Evolutionary conservation across 2,888 invertebrate species (phyloP), one percentile per base, ranked within the genome.

Genomic region (Lasioglossum lativentre): DNA sequence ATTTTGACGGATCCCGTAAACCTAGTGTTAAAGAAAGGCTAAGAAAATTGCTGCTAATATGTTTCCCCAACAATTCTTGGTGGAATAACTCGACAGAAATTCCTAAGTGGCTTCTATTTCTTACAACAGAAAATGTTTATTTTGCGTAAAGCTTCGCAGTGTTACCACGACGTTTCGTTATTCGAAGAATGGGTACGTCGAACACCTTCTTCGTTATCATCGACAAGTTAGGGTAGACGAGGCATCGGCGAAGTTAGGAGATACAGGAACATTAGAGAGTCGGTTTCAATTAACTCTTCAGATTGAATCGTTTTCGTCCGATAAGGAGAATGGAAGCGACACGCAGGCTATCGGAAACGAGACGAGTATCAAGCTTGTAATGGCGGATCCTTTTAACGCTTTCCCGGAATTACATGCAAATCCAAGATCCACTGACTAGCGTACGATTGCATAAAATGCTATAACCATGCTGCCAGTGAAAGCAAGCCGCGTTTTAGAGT

Each of bases 381-480:
- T 12, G 34, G 42, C 4, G 59, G 16, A 66, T 16, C 38, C 45
- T 70, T 52, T 47, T 16, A 42, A 34, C 77, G 73, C 78, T 85
- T 83, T 75, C 78, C 68, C 75, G 47, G 63, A 19, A 82, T 77
- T 66, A 74, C 73, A 77, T 23, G 27, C 40, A n/a, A 59, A 74
- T 52, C 47, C 19, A 66, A 68, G 63, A 72, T 75, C 14, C 34
- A 66, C 23, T 14, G 27, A 23, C 19, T 45, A 71, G 47, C 45
- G 23, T 38, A 34, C 34, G 59, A 78, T 85, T 85, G 78, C 78
- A 78, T 75, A 78, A 83, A 85, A 75, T 47, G 38, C 23, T 66
- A 66, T 42, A 72, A 78, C 83, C 70, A 47, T 82, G 52, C 27
- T 77, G 40, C 34, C 40, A 75, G 84, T 85, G 84, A 85, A 83